phyloP scores from a whole-genome alignment of 2,113 vertebrate genomes.

The Nothobranchius furzeri region DNA sequence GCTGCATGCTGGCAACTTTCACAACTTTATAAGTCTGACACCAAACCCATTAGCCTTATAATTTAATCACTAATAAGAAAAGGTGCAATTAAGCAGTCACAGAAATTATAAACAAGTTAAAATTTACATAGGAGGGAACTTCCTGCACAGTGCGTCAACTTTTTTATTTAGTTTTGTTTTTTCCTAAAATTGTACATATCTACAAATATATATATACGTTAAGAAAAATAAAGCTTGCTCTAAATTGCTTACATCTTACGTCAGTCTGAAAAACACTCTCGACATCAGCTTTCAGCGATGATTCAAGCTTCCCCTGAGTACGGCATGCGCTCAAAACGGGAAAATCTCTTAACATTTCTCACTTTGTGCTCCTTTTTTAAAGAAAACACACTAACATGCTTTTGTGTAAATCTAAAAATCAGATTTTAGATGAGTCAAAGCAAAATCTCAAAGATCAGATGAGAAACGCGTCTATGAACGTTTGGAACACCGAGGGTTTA shows the following conservation, averaged over 20 bases:
- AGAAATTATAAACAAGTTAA: too few species aligned
- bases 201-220: conserved; percentile 6
- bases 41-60: conserved; percentile 38
- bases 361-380: conserved; percentile 21
- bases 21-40: conserved; percentile 47
- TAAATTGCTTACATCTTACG: conserved; percentile 68
- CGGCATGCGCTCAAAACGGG: conserved; percentile 29
- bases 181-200: conserved; percentile 19
- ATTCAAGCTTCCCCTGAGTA: conserved; percentile 47
- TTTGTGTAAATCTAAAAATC: conserved; percentile 3
- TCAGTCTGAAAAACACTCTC: conserved; percentile 65
- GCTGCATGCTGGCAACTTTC: conserved; percentile 19
- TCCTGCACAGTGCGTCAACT: too few species aligned
- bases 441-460: neutral
- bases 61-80: conserved; percentile 1
- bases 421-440: conserved; percentile 14
- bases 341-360: conserved; percentile 22
- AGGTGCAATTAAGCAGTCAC: too few species aligned
- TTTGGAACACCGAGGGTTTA: neutral
- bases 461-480: neutral
- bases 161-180: too few species aligned
- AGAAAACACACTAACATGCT: neutral
- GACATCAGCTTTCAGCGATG: conserved; percentile 58
- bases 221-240: conserved; percentile 36
- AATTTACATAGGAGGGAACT: neutral